Evolutionary conservation across 2,113 vertebrate genomes (phyloP), one percentile per base, ranked within the genome.

Genomic region (Cebus imitator): DNA sequence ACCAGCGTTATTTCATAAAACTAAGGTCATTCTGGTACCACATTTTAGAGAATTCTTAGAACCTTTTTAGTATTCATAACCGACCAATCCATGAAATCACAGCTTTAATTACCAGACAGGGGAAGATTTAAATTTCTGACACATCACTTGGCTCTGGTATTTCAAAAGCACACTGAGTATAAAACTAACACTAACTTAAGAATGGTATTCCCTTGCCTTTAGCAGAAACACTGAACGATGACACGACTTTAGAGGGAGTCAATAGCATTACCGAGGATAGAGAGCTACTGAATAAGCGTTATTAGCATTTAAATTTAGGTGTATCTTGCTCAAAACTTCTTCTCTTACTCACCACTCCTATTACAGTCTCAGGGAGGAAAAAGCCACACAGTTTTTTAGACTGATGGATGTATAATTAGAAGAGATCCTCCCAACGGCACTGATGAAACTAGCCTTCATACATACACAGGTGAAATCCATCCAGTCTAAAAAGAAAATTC

Each of bases 21-120:
- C 25, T 23, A 73, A 90, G n/a, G 64, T 75, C 57, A 72, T 50
- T 57, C 68, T 0, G 32, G 30, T 13, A 12, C n/a, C 30, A 79
- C 32, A 97, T 40, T 20, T 82, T 43, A 52, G 82, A 88, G 6
- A 58, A 92, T 35, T 90, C 96, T 86, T 79, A 91, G 11, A 72
- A 27, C 2, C 58, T 27, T 88, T 48, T 75, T 25, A 80, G 52
- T 57, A 90, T 70, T 95, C 58, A 79, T 61, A 80, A 86, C 3
- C 17, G 66, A 84, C 16, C 35, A 94, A 43, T 87, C n/a, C 40
- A 68, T 40, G 76, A 96, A 82, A 83, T n/a, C 35, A 81, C 10
- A 55, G 52, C 57, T 68, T 90, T 87, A 86, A 82, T 79, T 45
- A 40, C 23, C 11, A 95, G 80, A 50, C 1, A 66, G 58, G 70